Conservation (phyloP, 1,140 invertebrate species). For the Bombus waltoni region DNA sequence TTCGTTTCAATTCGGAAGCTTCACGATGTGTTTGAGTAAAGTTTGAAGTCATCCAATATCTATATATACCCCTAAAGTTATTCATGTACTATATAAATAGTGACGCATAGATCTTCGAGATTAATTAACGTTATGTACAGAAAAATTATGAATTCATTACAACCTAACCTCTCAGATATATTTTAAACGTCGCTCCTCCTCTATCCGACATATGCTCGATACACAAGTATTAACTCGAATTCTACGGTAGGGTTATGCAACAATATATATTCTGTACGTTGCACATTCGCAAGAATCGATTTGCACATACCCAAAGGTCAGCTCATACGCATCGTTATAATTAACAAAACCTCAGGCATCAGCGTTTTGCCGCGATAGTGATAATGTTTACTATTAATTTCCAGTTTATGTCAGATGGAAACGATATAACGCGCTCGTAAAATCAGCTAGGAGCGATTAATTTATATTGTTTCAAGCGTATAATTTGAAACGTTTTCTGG, state of each 20-base stretch:
- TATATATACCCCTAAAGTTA: neutral
- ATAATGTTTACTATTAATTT: neutral
- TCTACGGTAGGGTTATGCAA: conserved; percentile 9
- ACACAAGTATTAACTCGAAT: neutral
- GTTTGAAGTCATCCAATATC: neutral
- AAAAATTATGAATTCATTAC: neutral
- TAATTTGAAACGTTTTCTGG: neutral
- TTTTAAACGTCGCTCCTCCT: neutral
- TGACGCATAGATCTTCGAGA: conserved; percentile 8
- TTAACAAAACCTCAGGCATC: conserved; percentile 3
- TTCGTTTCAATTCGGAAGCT: neutral
- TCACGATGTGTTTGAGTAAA: neutral
- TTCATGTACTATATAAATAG: conserved; percentile 1
- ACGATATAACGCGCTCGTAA: neutral
- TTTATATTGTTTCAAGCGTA: neutral
- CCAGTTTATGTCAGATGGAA: neutral
- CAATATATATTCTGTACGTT: neutral
- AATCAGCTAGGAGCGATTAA: neutral
- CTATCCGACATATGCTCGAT: neutral
- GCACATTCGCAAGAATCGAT: neutral
- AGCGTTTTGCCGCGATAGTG: neutral
- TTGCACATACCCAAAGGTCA: neutral
- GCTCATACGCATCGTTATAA: neutral
- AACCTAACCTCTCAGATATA: neutral
- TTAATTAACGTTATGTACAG: conserved; percentile 8